phyloP scores from a whole-genome alignment of 2,888 invertebrate species.

The Dynastes hyllus region DNA sequence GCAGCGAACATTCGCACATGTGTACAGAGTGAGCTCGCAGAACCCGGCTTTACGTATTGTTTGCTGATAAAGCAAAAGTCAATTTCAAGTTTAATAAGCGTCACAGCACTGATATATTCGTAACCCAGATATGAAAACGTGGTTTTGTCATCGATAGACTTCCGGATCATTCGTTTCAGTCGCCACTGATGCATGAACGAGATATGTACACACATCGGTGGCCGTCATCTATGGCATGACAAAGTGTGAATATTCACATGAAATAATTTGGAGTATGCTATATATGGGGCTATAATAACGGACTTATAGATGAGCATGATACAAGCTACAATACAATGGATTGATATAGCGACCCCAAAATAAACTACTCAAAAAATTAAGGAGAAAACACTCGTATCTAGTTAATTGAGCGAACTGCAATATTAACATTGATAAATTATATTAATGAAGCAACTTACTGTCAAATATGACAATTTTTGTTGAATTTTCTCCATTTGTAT shows the following conservation, averaged over 20 bases:
- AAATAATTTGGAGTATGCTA: neutral
- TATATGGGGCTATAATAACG: slow-evolving; percentile 13
- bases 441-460: too few species aligned
- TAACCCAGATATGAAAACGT: slow-evolving; percentile 31
- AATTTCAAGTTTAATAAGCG: slow-evolving; percentile 47
- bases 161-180: slow-evolving; percentile 20
- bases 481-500: too few species aligned
- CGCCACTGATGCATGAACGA: slow-evolving; percentile 35
- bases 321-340: neutral
- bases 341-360: neutral
- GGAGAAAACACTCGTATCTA: too few species aligned
- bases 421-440: too few species aligned
- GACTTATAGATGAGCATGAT: neutral
- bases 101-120: slow-evolving; percentile 30
- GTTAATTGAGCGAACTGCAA: too few species aligned
- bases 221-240: neutral
- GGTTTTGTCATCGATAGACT: slow-evolving; percentile 40
- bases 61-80: slow-evolving; percentile 40
- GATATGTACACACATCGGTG: slow-evolving; percentile 1
- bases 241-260: neutral
- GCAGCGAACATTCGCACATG: neutral
- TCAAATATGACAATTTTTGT: too few species aligned
- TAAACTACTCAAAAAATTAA: too few species aligned
- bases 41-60: slow-evolving; percentile 14
- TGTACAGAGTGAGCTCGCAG: neutral